These are phyloP conservation scores for Autographa pulchrina DNA, from an alignment of 2,888 invertebrate genomes.

Conservation along the genomic window DNA sequence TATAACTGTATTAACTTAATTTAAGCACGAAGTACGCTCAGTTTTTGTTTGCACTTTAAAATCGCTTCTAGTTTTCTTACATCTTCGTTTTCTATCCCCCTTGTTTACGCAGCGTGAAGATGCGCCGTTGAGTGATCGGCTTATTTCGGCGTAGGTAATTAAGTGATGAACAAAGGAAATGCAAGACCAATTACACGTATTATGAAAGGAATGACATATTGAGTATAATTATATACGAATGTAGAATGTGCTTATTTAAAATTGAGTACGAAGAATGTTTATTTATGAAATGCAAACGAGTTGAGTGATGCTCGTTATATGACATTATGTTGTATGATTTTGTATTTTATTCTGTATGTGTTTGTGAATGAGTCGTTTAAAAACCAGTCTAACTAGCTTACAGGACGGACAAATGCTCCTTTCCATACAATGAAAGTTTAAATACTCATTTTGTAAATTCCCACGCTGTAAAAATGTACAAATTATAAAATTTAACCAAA, in stretches of 20 bases:
- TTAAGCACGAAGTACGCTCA: conserved; percentile 9
- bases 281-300: no score
- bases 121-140: conserved; percentile 85
- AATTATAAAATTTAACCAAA: no score
- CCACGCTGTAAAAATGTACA: no score
- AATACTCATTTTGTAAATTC: no score
- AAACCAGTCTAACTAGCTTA: no score
- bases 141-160: conserved; percentile 86
- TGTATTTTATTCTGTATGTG: no score
- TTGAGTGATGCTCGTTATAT: no score
- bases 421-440: no score
- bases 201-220: conserved; percentile 36
- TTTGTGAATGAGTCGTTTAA: no score
- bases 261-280: no score
- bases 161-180: conserved; percentile 76
- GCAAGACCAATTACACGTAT: conserved; percentile 57
- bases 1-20: background rate
- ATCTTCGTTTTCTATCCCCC: conserved; percentile 63
- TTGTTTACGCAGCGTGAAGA: conserved; percentile 83
- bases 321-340: no score
- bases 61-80: conserved; percentile 59
- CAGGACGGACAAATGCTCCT: no score
- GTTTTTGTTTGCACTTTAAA: background rate
- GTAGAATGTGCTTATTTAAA: background rate
- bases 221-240: background rate